phyloP scores from a whole-genome alignment of 2,888 invertebrate genomes.

The Leuctra nigra region DNA sequence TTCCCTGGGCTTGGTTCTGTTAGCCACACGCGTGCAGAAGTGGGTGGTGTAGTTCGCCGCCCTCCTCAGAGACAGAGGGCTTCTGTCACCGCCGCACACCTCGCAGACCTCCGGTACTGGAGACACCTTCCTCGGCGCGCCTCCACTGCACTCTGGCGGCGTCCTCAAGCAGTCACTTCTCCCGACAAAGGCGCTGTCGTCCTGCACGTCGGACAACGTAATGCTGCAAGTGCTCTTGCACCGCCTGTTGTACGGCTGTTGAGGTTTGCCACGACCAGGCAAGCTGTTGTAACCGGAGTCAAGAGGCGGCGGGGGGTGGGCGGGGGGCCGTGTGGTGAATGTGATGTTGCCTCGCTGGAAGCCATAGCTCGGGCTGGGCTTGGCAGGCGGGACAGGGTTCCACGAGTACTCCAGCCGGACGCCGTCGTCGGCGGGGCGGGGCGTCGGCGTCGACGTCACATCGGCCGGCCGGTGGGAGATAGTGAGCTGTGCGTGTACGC shows the following conservation, averaged over 20 bases:
- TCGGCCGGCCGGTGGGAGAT: slow-evolving; percentile 44
- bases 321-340: slow-evolving; percentile 46
- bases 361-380: slow-evolving; percentile 35
- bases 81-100: slow-evolving; percentile 34
- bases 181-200: slow-evolving; percentile 34
- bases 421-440: slow-evolving; percentile 39
- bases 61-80: slow-evolving; percentile 25
- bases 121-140: slow-evolving; percentile 41
- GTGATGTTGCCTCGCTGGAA: slow-evolving; percentile 48
- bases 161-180: slow-evolving; percentile 4
- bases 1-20: slow-evolving; percentile 33
- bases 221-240: slow-evolving; percentile 65
- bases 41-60: slow-evolving; percentile 38
- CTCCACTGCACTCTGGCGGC: slow-evolving; percentile 29
- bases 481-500: slow-evolving; percentile 61
- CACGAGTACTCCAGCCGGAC: slow-evolving; percentile 48
- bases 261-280: slow-evolving; percentile 28
- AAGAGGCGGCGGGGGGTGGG: no score
- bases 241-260: slow-evolving; percentile 43
- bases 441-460: slow-evolving; percentile 32
- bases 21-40: slow-evolving; percentile 38
- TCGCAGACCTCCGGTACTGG: slow-evolving; percentile 44
- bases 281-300: slow-evolving; percentile 37
- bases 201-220: slow-evolving; percentile 44
- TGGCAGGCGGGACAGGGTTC: slow-evolving; percentile 36